phyloP scores from a whole-genome alignment of 2,113 vertebrate genomes.

The Crocuta crocuta region DNA sequence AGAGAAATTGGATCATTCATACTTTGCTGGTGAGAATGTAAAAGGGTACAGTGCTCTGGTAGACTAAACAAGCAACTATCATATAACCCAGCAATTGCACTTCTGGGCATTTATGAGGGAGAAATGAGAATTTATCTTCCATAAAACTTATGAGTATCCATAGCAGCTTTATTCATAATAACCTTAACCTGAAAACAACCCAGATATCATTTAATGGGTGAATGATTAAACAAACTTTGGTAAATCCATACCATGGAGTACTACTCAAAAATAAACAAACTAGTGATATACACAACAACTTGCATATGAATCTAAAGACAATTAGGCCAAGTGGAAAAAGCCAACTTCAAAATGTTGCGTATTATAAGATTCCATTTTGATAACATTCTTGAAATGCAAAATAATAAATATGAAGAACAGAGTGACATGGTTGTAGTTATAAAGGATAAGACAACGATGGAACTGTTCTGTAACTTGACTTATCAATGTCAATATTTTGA shows the following conservation, averaged over 20 bases:
- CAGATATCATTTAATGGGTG: neutral
- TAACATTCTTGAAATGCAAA: slow-evolving; percentile 1
- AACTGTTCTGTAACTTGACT: neutral
- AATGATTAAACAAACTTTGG: neutral
- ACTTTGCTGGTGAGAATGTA: neutral
- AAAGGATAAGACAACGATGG: neutral
- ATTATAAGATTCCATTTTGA: neutral
- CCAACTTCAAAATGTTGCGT: neutral
- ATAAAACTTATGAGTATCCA: neutral
- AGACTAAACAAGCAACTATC: neutral
- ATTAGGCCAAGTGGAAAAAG: neutral
- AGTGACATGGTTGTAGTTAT: neutral
- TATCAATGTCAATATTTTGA: neutral
- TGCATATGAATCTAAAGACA: neutral
- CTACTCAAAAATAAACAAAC: neutral
- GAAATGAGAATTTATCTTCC: neutral
- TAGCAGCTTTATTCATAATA: neutral
- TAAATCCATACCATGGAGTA: neutral
- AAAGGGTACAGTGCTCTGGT: neutral
- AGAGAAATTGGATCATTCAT: neutral
- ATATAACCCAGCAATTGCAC: neutral
- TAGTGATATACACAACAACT: neutral
- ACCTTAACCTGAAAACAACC: neutral
- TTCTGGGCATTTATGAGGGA: neutral
- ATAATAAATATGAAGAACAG: neutral